Conservation (phyloP, 2,888 invertebrate species). For the Thera obeliscata region DNA sequence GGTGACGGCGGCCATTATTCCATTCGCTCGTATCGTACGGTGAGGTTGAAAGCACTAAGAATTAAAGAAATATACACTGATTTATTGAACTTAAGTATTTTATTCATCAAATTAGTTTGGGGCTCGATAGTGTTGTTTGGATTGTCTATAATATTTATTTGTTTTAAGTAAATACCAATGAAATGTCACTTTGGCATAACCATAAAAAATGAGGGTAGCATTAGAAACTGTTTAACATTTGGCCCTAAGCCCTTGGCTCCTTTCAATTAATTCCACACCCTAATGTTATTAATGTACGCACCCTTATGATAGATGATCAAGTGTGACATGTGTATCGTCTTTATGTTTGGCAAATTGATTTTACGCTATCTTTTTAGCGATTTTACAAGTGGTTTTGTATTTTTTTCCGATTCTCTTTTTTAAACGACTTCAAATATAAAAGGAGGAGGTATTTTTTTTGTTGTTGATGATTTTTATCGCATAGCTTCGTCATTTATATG, state of each 20-base stretch:
- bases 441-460: too few relatives aligned
- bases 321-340: conserved; percentile 75
- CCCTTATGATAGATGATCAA: conserved; percentile 71
- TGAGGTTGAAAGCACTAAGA: too few relatives aligned
- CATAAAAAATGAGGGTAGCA: conserved; percentile 51
- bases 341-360: conserved; percentile 70
- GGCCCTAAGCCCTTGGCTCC: conserved; percentile 58
- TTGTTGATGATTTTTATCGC: too few relatives aligned
- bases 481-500: too few relatives aligned
- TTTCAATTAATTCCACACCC: conserved; percentile 70
- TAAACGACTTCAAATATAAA: too few relatives aligned
- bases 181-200: conserved; percentile 36
- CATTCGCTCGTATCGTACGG: too few relatives aligned
- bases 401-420: not conserved
- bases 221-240: conserved; percentile 81
- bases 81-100: too few relatives aligned
- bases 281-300: conserved; percentile 68
- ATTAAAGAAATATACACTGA: too few relatives aligned
- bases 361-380: conserved; percentile 43
- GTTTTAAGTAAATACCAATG: conserved; percentile 22
- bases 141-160: too few relatives aligned
- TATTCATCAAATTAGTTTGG: too few relatives aligned
- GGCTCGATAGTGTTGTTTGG: too few relatives aligned
- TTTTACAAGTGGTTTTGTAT: conserved; percentile 17
- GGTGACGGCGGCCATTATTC: too few relatives aligned